These are phyloP conservation scores for Calliopum simillimum DNA, from an alignment of 2,888 invertebrate species.

Conservation along the genomic window DNA sequence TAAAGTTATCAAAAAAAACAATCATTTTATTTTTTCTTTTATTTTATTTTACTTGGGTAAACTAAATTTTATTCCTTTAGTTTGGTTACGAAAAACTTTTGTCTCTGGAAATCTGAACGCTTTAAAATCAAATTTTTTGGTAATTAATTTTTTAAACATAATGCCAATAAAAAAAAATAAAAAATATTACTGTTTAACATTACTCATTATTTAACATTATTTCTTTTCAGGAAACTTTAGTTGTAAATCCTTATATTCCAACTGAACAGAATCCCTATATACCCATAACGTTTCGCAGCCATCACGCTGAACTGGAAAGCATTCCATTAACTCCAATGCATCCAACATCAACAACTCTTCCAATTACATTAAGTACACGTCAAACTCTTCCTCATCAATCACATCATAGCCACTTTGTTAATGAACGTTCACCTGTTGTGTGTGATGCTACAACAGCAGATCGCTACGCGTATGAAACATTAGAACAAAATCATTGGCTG, in stretches of 20 bases:
- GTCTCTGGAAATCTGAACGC: too few relatives aligned
- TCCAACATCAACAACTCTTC: constrained; percentile 29
- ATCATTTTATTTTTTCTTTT: too few relatives aligned
- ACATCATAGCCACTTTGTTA: constrained; percentile 25
- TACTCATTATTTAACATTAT: not conserved
- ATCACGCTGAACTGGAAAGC: constrained; percentile 35
- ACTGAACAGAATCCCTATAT: constrained; percentile 17
- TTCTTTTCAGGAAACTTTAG: constrained; percentile 20
- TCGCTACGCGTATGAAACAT: constrained; percentile 43
- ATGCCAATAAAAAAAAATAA: too few relatives aligned
- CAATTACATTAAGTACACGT: not conserved
- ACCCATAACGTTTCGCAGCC: constrained; percentile 33
- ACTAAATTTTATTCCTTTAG: too few relatives aligned
- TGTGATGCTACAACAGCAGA: constrained; percentile 31
- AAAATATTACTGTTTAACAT: too few relatives aligned
- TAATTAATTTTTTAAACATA: too few relatives aligned
- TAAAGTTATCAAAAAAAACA: too few relatives aligned
- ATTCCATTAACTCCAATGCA: constrained; percentile 35
- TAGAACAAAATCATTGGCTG: constrained; percentile 45
- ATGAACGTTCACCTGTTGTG: constrained; percentile 25
- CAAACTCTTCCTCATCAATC: constrained; percentile 22
- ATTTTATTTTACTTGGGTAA: too few relatives aligned
- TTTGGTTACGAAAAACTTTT: too few relatives aligned
- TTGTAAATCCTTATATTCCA: constrained; percentile 8
- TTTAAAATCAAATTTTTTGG: too few relatives aligned